These are phyloP conservation scores for Apogon hyalosoma DNA, from an alignment of 2,797 vertebrate genomes.

Conservation along the genomic window DNA sequence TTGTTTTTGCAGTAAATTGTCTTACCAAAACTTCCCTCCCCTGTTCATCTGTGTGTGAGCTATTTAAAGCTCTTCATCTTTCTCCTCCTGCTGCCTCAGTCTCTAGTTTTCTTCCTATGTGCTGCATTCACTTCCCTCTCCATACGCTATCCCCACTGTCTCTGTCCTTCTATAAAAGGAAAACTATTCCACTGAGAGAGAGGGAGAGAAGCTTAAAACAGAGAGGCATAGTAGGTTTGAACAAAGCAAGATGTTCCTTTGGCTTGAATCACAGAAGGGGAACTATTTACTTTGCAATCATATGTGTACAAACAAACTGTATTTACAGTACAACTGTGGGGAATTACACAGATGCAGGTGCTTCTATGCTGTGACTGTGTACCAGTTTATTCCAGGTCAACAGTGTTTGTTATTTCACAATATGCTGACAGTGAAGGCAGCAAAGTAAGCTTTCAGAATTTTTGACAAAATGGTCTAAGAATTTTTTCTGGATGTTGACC, in stretches of 20 bases:
- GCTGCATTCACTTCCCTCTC: not conserved
- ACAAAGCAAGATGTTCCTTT: constrained; percentile 27
- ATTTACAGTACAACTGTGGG: not conserved
- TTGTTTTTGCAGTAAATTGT: constrained; percentile 74
- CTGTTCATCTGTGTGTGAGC: constrained; percentile 32
- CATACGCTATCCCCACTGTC: constrained; percentile 22
- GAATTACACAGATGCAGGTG: not conserved
- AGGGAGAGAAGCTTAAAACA: constrained; percentile 24
- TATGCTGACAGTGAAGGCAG: not conserved
- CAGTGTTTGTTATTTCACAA: not conserved
- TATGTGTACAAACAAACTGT: constrained; percentile 9
- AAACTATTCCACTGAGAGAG: constrained; percentile 70
- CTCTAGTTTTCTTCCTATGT: not conserved
- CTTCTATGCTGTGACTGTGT: not conserved
- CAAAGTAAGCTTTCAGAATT: not conserved
- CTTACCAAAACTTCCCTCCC: constrained; percentile 53
- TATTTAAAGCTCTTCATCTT: constrained; percentile 55
- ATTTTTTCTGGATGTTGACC: too few relatives aligned
- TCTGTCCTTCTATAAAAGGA: constrained; percentile 80
- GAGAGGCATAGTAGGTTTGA: constrained; percentile 20
- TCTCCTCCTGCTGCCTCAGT: constrained; percentile 9
- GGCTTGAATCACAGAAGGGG: constrained; percentile 21
- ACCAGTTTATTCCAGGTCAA: not conserved
- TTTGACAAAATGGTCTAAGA: too few relatives aligned
- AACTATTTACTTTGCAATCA: constrained; percentile 32